Conservation (phyloP, 2,888 invertebrate species). For the Amblyteles armatorius region DNA sequence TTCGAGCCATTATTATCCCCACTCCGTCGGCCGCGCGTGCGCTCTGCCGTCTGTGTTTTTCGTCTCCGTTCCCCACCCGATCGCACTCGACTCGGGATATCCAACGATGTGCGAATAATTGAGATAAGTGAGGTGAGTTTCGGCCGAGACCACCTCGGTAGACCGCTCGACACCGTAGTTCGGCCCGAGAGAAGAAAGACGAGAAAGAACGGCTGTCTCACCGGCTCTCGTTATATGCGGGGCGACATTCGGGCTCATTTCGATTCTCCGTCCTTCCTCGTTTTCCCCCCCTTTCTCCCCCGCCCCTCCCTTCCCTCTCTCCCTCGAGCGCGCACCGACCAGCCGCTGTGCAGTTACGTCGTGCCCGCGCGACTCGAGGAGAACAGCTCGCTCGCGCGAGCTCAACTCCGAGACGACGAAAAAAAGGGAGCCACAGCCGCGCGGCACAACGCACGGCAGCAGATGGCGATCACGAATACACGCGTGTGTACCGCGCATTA, state of each 20-base stretch:
- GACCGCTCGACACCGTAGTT: constrained; percentile 2
- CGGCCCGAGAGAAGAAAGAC: background rate
- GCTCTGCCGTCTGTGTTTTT: background rate
- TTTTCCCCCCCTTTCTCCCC: background rate
- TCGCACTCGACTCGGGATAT: constrained; percentile 11
- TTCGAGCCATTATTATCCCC: constrained; percentile 9
- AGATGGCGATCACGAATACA: constrained; percentile 65
- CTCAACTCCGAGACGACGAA: constrained; percentile 61
- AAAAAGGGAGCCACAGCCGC: constrained; percentile 51
- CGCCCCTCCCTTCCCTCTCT: constrained; percentile 1
- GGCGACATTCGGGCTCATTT: constrained; percentile 44
- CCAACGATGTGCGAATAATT: constrained; percentile 64
- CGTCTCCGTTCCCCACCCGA: background rate
- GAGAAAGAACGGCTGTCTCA: constrained; percentile 21
- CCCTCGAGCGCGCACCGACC: constrained; percentile 20
- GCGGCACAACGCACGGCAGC: constrained; percentile 57
- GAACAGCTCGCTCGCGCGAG: constrained; percentile 43
- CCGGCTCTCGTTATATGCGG: constrained; percentile 41
- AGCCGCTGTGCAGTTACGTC: constrained; percentile 28
- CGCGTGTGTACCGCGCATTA: constrained; percentile 32
- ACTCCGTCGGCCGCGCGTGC: background rate
- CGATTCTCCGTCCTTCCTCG: constrained; percentile 2
- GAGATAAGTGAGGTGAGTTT: constrained; percentile 45
- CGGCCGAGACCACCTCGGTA: constrained; percentile 52
- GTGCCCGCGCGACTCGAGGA: constrained; percentile 43